phyloP scores from a whole-genome alignment of 2,888 invertebrate species.

The Tetramorium bicarinatum region DNA sequence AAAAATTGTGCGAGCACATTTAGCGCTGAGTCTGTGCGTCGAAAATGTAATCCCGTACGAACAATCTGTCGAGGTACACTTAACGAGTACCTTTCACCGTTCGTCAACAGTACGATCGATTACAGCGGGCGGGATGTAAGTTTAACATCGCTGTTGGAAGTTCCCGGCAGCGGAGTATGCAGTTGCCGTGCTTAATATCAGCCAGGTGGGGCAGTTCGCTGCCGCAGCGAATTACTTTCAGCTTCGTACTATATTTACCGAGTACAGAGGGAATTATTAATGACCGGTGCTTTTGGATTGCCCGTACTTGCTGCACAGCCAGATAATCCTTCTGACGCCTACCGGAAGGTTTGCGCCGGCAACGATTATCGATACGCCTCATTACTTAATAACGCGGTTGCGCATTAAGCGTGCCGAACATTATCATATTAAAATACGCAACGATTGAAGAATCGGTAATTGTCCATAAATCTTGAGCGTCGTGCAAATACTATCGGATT shows the following conservation, averaged over 20 bases:
- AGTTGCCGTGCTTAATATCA: slow-evolving; percentile 49
- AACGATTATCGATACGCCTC: slow-evolving; percentile 54
- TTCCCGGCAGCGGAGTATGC: slow-evolving; percentile 10
- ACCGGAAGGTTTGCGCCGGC: slow-evolving; percentile 44
- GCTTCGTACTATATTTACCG: slow-evolving; percentile 30
- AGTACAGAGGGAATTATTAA: slow-evolving; percentile 65
- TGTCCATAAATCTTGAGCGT: slow-evolving; percentile 18
- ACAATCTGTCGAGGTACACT: slow-evolving; percentile 16
- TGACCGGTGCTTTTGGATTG: slow-evolving; percentile 64
- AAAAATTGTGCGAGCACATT: neutral
- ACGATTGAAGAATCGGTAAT: neutral
- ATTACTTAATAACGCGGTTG: slow-evolving; percentile 38
- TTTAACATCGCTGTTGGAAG: slow-evolving; percentile 13
- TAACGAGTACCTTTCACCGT: slow-evolving; percentile 11
- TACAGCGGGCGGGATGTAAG: slow-evolving; percentile 40
- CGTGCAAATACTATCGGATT: slow-evolving; percentile 22
- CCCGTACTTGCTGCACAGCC: slow-evolving; percentile 44
- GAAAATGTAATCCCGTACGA: slow-evolving; percentile 10
- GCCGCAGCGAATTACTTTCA: slow-evolving; percentile 64
- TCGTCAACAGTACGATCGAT: slow-evolving; percentile 48
- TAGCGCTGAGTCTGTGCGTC: neutral
- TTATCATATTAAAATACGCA: slow-evolving; percentile 10
- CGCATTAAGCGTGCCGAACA: slow-evolving; percentile 30
- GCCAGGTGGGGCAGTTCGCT: slow-evolving; percentile 45
- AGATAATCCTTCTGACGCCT: slow-evolving; percentile 63